Conservation (phyloP, 2,888 invertebrate genomes). For the Listrodromus nycthemerus region DNA sequence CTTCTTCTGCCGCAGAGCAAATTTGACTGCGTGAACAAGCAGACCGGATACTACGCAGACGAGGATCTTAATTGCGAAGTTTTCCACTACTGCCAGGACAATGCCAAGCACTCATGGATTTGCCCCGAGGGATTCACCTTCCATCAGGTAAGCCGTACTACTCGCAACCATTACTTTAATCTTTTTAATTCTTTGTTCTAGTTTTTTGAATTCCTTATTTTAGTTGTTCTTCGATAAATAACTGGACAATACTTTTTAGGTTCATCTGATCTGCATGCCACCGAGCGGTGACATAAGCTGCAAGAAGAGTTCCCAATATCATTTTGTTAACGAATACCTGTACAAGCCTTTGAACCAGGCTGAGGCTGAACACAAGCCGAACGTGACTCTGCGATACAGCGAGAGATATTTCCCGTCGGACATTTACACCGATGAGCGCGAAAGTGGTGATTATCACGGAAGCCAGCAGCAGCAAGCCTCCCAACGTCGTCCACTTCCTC, state of each 20-base stretch:
- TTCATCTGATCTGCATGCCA: slow-evolving; percentile 97
- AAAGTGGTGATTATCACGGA: slow-evolving; percentile 79
- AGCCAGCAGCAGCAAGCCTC: slow-evolving; percentile 79
- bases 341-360: slow-evolving; percentile 95
- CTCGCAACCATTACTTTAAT: neutral
- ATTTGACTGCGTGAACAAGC: slow-evolving; percentile 92
- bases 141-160: slow-evolving; percentile 88
- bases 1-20: slow-evolving; percentile 92
- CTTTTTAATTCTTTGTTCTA: neutral
- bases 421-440: slow-evolving; percentile 86
- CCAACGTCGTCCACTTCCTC: slow-evolving; percentile 76
- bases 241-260: slow-evolving; percentile 85
- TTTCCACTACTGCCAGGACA: slow-evolving; percentile 97
- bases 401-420: slow-evolving; percentile 94
- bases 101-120: slow-evolving; percentile 96
- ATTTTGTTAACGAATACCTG: slow-evolving; percentile 96
- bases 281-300: slow-evolving; percentile 95
- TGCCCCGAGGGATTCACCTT: slow-evolving; percentile 96
- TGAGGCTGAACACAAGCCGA: slow-evolving; percentile 92
- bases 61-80: slow-evolving; percentile 95
- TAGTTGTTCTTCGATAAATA: neutral
- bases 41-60: slow-evolving; percentile 96
- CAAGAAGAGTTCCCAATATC: slow-evolving; percentile 94
- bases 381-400: slow-evolving; percentile 91
- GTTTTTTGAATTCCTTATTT: neutral